Evolutionary conservation across 2,113 vertebrate species (phyloP).

Genomic region (Clarias macrocephalus): DNA sequence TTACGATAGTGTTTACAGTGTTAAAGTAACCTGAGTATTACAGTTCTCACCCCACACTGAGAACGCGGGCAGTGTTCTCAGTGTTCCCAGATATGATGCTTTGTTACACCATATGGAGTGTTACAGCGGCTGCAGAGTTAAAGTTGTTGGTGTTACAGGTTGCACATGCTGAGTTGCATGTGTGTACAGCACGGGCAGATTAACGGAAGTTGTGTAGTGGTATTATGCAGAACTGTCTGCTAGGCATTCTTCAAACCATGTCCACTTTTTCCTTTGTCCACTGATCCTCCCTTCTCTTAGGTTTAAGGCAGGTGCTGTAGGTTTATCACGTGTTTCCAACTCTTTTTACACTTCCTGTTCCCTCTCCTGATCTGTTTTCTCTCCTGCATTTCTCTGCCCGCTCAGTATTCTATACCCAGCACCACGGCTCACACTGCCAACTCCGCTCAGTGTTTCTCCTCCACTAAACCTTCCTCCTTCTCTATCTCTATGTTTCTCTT

Average conservation of each 20-base stretch:
- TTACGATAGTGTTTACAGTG: too few species aligned
- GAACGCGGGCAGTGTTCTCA: too few species aligned
- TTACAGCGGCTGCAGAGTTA: neutral
- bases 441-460: slow-evolving; percentile 10
- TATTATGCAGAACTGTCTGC: neutral
- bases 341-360: slow-evolving; percentile 4
- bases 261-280: neutral
- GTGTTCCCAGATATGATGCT: neutral
- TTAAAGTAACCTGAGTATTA: too few species aligned
- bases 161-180: too few species aligned
- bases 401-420: slow-evolving; percentile 24
- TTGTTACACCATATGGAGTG: neutral
- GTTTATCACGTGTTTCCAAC: neutral
- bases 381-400: slow-evolving; percentile 1
- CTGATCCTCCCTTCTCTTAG: neutral
- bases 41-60: too few species aligned
- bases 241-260: neutral
- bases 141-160: neutral
- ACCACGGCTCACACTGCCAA: neutral
- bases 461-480: slow-evolving; percentile 19
- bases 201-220: neutral
- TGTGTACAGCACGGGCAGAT: neutral
- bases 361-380: neutral
- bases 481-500: slow-evolving; percentile 39
- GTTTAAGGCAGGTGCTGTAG: slow-evolving; percentile 35